A percentile compares a stretch with the other conserved stretches of the same genome.
phyloP scores from a whole-genome alignment of 2,888 invertebrate species.

The Myopa testacea region DNA sequence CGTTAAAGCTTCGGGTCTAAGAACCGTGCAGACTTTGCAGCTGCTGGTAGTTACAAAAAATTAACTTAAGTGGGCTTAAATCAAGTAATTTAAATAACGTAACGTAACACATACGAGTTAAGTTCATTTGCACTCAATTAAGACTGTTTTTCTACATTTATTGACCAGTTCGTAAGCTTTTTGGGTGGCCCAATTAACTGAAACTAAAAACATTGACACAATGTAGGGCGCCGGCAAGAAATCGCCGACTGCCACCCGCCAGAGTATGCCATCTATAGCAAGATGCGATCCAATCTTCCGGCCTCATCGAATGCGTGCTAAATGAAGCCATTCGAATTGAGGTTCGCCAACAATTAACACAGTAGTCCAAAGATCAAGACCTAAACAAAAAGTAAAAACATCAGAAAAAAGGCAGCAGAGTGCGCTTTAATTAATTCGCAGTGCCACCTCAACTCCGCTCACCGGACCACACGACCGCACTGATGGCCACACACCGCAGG shows the following conservation, averaged over 20 bases:
- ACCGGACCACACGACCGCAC: not conserved
- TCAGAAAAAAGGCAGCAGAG: conserved; percentile 49
- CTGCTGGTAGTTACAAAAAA: not conserved
- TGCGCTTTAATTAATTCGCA: conserved; percentile 67
- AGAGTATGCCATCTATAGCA: conserved; percentile 9
- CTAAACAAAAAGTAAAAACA: conserved; percentile 49
- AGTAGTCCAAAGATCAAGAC: conserved; percentile 67
- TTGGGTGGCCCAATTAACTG: conserved; percentile 52
- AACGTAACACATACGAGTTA: not conserved
- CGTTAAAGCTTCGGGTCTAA: not conserved
- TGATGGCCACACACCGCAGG: conserved; percentile 36
- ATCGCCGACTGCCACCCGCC: conserved; percentile 2
- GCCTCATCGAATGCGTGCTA: conserved; percentile 41
- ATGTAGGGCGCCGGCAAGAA: conserved; percentile 44
- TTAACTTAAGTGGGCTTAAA: too few species aligned
- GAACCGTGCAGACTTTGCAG: not conserved
- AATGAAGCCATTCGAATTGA: conserved; percentile 51
- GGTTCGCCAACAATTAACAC: conserved; percentile 64
- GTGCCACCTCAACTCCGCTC: conserved; percentile 46
- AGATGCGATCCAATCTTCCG: conserved; percentile 4
- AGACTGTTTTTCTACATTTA: not conserved
- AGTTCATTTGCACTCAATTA: not conserved
- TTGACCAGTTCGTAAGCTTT: not conserved
- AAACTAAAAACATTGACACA: conserved; percentile 43
- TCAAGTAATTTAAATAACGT: not conserved